A percentile compares a stretch with the other conserved stretches of the same genome.
These are phyloP conservation scores for Chromobotia macracanthus DNA, from an alignment of 2,797 vertebrate genomes.

Conservation along the genomic window DNA sequence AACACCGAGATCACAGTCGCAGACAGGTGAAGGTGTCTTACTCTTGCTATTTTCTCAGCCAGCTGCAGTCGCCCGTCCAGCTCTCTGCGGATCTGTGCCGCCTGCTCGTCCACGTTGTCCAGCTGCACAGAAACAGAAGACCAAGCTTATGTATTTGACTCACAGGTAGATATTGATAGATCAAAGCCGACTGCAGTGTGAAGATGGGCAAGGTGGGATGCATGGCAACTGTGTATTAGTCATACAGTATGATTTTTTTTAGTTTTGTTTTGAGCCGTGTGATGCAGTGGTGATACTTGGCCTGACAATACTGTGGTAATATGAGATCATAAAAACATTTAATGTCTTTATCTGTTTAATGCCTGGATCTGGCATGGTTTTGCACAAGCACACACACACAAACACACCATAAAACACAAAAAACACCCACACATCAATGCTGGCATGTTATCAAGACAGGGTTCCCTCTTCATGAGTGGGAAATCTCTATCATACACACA, in stretches of 20 bases:
- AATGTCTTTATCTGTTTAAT: slow-evolving; percentile 28
- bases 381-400: slow-evolving; percentile 6
- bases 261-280: slow-evolving; percentile 17
- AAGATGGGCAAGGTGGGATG: slow-evolving; percentile 5
- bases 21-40: slow-evolving; percentile 65
- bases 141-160: slow-evolving; percentile 19
- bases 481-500: slow-evolving; percentile 30
- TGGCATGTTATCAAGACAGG: slow-evolving; percentile 41
- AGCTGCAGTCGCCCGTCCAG: slow-evolving; percentile 90
- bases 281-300: neutral
- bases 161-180: slow-evolving; percentile 8
- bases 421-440: slow-evolving; percentile 34
- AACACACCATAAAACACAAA: slow-evolving; percentile 25
- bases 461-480: slow-evolving; percentile 52
- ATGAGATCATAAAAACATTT: slow-evolving; percentile 16
- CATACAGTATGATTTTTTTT: slow-evolving; percentile 23
- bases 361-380: slow-evolving; percentile 8
- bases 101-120: slow-evolving; percentile 96
- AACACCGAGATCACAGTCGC: slow-evolving; percentile 17
- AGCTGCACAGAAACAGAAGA: slow-evolving; percentile 72
- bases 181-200: neutral
- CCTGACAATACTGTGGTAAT: neutral
- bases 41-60: slow-evolving; percentile 89
- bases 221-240: slow-evolving; percentile 3
- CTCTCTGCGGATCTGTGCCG: slow-evolving; percentile 95